Evolutionary conservation across 1,140 invertebrate genomes (phyloP).

Genomic region (Steinernema khuongi): DNA sequence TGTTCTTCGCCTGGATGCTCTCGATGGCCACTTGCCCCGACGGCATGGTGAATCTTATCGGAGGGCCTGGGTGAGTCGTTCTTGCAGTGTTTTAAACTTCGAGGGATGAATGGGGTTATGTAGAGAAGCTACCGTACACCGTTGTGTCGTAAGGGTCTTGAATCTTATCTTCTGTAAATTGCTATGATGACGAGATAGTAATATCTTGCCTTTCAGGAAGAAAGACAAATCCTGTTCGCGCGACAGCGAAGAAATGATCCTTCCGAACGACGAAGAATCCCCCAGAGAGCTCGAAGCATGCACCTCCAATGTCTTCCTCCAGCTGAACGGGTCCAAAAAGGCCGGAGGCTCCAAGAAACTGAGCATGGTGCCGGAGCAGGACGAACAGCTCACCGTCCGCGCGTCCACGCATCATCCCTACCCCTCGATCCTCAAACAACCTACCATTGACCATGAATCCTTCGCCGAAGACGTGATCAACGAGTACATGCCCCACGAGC

Average conservation of each 20-base stretch:
- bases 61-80: constrained; percentile 3
- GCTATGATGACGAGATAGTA: background rate
- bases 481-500: constrained; percentile 3
- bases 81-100: background rate
- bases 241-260: constrained; percentile 23
- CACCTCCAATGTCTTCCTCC: constrained; percentile 22
- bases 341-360: constrained; percentile 31
- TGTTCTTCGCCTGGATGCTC: constrained; percentile 42
- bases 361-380: constrained; percentile 37
- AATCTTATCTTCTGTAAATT: too few relatives aligned
- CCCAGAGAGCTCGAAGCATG: constrained; percentile 20
- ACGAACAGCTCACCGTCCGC: constrained; percentile 28
- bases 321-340: constrained; percentile 18
- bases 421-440: background rate
- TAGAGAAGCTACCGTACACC: background rate
- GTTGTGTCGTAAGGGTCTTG: background rate
- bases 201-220: constrained; percentile 20
- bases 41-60: constrained; percentile 29
- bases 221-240: constrained; percentile 25
- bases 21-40: constrained; percentile 44
- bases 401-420: background rate
- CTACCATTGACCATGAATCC: background rate
- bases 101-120: background rate
- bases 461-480: background rate
- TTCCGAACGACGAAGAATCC: constrained; percentile 22